Conservation (phyloP, 1,140 invertebrate genomes). For the Drosophila takahashii region DNA sequence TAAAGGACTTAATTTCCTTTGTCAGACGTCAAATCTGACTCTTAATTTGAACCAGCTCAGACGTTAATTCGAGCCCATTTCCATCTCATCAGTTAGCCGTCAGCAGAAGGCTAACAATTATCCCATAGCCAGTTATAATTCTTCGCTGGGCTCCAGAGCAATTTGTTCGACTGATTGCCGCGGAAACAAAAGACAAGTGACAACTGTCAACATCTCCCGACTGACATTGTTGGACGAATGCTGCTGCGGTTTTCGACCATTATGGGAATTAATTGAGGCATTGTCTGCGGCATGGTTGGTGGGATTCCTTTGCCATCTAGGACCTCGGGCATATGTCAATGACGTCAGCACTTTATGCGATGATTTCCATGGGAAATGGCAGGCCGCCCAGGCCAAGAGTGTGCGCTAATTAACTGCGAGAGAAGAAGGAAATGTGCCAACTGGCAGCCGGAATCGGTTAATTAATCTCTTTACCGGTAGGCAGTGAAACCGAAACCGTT, state of each 20-base stretch:
- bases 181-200: constrained; percentile 49
- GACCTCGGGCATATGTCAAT: constrained; percentile 43
- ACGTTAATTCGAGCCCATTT: constrained; percentile 33
- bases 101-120: constrained; percentile 33
- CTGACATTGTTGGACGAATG: constrained; percentile 28
- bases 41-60: constrained; percentile 5
- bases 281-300: constrained; percentile 22
- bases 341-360: constrained; percentile 59
- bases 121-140: constrained; percentile 35
- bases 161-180: constrained; percentile 48
- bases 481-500: constrained; percentile 26
- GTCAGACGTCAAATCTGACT: neutral
- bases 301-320: constrained; percentile 4
- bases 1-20: too few relatives aligned
- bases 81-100: constrained; percentile 30
- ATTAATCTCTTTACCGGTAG: constrained; percentile 77
- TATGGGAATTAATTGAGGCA: constrained; percentile 47
- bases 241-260: constrained; percentile 37
- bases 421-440: constrained; percentile 70
- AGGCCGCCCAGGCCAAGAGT: constrained; percentile 9
- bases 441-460: constrained; percentile 75
- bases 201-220: constrained; percentile 55
- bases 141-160: constrained; percentile 15
- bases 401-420: constrained; percentile 69
- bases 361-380: constrained; percentile 25